Evolutionary conservation across 2,113 vertebrate species (phyloP), one percentile per base, ranked within the genome.

Genomic region (Sialia sialis): DNA sequence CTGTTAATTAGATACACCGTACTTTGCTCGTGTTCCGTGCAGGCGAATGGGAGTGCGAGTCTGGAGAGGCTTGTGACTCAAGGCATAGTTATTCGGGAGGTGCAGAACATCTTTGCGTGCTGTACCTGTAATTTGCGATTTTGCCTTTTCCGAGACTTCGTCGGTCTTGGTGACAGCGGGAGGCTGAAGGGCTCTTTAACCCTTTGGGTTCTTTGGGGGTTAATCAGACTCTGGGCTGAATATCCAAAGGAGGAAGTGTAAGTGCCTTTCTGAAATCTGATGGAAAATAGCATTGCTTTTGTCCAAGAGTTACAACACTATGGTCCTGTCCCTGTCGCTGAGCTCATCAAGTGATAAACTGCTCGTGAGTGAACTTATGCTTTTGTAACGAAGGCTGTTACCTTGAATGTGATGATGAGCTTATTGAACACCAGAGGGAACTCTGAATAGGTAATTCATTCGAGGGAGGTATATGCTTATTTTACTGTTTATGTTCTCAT

Each of bases 401-500:
- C 89, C 81, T 94, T 85, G 77, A 52, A 32, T 59, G 93, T 70
- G 94, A 59, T 91, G 63, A 69, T 95, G 68, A 93, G 76, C 83
- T 90, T 80, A 55, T 46, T 92, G 95, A 96, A 96, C 96, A 84
- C 79, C 96, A 96, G 96, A 96, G 96, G 96, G 96, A 93, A 96
- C 96, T 96, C 87, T 95, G 88, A 94, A 96, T 77, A 90, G 94
- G 93, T 95, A 74, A 27, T 91, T 89, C 90, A 22, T 90, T 83
- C 4, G 1, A 23, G 72, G 41, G 70, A 72, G n/a, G 48, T 67
- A 26, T 1, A 54, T 15, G 52, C 75, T 93, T 76, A 34, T 94
- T 94, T 78, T 43, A 68, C 84, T 93, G 44, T 91, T 93, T 93
- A 70, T 97, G 90, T 67, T 83, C 90, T 93, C 92, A 93, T 74